Base-by-base conservation (phyloP, 37 sponge, comb jelly and placozoan species). In the Axinella damicornis region DNA sequence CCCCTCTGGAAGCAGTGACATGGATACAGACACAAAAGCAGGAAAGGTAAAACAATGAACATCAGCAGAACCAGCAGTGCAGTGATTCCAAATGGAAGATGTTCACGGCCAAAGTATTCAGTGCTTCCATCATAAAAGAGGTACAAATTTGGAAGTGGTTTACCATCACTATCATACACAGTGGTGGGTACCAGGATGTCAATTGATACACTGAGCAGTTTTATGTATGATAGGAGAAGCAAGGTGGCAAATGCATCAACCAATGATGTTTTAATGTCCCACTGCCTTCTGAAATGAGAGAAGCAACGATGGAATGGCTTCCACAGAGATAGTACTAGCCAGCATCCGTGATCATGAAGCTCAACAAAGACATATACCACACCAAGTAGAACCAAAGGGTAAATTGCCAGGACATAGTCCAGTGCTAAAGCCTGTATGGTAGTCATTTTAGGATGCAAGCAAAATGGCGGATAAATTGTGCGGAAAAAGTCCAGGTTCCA, bases 401-500 rank as follows among this genome's bases (percentile, higher is more conserved):
- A 76, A 59, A 57, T 19, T 46, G 77, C 77, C 31, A 34, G 5
- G 33, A 76, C 21, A 18, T 33, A 57, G 22, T 53, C 37, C 31
- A 76, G 30, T 17, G 77, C 77, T 30, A 59, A 33, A 15, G 56
- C 20, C 27, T 76, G 59, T 59, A 76, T 76, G 5, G 61, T 57
- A 55, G n/a, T 57, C 77, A 76, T 2, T 5, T 61, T n/a, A 25
- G 63, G 59, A 28, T 25, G 59, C 37, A 76, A 34, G 61, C 77
- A 76, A 5, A 57, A 46, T 15, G 77, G 68, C 19, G 59, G 60
- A 35, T 56, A 17, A 5, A 67, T 17, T 5, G 58, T 46, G 13
- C 81, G 66, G n/a, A 80, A 80, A 33, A 80, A 80, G 18, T 80
- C 81, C 57, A 81, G 75, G 21, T 80, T 80, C 81, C 81, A 80